Evolutionary conservation across 2,888 invertebrate species (phyloP).

Genomic region (Lycophotia porphyrea): DNA sequence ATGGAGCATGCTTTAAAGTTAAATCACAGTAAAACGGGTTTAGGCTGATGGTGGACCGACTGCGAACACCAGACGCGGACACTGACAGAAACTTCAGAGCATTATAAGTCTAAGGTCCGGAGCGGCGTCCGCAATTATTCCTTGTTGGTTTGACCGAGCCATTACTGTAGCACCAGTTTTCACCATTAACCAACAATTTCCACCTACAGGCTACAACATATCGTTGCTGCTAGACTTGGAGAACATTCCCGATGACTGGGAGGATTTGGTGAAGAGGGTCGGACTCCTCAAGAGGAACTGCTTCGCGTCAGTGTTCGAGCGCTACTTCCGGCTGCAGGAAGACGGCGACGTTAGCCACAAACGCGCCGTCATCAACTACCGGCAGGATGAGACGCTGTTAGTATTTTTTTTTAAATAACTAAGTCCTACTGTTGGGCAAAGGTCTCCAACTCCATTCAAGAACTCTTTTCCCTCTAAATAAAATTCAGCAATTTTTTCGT

Average conservation of each 20-base stretch:
- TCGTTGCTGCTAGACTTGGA: constrained; percentile 98
- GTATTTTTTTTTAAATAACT: constrained; percentile 73
- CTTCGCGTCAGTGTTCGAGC: constrained; percentile 99
- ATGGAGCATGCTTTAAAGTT: not conserved
- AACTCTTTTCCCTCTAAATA: not conserved
- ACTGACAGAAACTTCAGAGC: not conserved
- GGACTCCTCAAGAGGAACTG: constrained; percentile 99
- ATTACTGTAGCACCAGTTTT: not conserved
- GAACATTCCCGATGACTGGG: constrained; percentile 97
- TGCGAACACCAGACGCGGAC: not conserved
- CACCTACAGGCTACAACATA: constrained; percentile 96
- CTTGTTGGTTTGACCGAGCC: no score
- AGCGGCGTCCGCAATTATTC: no score
- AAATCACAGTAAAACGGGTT: not conserved
- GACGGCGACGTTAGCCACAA: constrained; percentile 97
- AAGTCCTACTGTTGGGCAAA: not conserved
- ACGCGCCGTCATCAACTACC: constrained; percentile 99
- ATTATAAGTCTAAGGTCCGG: not conserved
- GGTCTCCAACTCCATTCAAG: not conserved
- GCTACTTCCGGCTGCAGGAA: constrained; percentile 99
- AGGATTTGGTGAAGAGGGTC: constrained; percentile 96
- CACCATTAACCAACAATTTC: not conserved
- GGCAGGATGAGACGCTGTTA: constrained; percentile 99
- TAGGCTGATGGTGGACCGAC: not conserved
- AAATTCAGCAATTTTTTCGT: not conserved